Percentiles rank a stretch among this genome's conserved stretches.
Evolutionary conservation across 1,140 invertebrate genomes (phyloP).

Genomic region (Neelides sp.): DNA sequence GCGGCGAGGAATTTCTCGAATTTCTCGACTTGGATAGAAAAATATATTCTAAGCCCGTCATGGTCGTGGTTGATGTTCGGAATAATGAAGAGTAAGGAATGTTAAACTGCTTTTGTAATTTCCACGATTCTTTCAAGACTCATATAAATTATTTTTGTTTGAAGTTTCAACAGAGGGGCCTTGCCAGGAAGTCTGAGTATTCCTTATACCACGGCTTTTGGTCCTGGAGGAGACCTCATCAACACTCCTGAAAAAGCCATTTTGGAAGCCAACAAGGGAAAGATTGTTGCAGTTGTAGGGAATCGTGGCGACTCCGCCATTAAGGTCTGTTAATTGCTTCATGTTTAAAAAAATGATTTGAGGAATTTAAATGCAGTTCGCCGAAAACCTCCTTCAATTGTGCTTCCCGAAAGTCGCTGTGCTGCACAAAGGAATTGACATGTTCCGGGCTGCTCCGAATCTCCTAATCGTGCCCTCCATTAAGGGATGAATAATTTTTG

Average conservation of each 20-base stretch:
- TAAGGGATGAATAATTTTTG: conserved; percentile 1
- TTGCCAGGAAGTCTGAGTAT: conserved; percentile 71
- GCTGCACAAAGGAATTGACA: conserved; percentile 44
- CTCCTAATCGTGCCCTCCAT: conserved; percentile 29
- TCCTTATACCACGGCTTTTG: conserved; percentile 58
- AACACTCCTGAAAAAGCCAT: conserved; percentile 48
- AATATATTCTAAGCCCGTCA: conserved; percentile 46
- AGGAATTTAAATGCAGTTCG: conserved; percentile 39
- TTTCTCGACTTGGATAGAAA: conserved; percentile 44
- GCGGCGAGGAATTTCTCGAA: conserved; percentile 65
- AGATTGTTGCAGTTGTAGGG: conserved; percentile 64
- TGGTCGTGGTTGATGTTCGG: conserved; percentile 64
- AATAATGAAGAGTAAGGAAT: conserved; percentile 49
- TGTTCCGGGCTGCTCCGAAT: conserved; percentile 38
- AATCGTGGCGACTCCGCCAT: conserved; percentile 59
- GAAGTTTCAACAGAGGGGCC: conserved; percentile 57
- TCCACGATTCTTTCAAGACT: conserved; percentile 11
- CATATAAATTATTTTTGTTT: conserved; percentile 26
- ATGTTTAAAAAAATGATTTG: conserved; percentile 22
- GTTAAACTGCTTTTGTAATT: too few species aligned
- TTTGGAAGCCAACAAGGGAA: conserved; percentile 45
- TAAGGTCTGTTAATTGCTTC: conserved; percentile 44
- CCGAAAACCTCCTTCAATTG: conserved; percentile 39
- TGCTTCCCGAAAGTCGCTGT: conserved; percentile 41
- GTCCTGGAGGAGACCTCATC: conserved; percentile 45